Conservation (phyloP, 2,113 vertebrate species). For the Corythornis madagascariensis region DNA sequence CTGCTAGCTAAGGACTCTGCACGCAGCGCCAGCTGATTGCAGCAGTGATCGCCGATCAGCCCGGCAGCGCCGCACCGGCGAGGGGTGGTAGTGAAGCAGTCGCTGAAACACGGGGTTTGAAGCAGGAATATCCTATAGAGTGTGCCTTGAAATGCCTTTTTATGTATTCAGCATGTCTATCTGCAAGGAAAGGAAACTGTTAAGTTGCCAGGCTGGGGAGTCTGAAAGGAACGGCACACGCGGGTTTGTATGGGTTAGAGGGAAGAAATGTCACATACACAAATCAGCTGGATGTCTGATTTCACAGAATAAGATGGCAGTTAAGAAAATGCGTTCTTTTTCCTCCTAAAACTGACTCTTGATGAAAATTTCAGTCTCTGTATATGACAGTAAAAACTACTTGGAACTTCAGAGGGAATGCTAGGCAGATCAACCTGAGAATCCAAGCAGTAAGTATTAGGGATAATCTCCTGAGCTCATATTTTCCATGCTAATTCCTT, state of each 20-base stretch:
- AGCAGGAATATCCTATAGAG: background rate
- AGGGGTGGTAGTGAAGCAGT: background rate
- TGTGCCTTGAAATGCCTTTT: background rate
- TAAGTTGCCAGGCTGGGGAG: background rate
- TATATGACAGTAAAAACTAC: background rate
- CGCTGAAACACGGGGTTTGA: background rate
- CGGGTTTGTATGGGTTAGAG: background rate
- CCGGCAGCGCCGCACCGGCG: background rate
- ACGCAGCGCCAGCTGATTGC: background rate
- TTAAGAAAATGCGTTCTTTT: background rate
- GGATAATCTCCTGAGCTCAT: background rate
- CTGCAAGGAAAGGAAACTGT: background rate
- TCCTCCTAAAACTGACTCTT: background rate
- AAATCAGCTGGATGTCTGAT: background rate
- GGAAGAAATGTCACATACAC: background rate
- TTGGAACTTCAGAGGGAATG: background rate
- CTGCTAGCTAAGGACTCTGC: background rate
- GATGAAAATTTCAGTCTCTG: background rate
- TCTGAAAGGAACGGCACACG: background rate
- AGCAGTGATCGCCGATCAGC: background rate
- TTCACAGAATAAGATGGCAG: background rate
- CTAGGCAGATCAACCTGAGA: background rate
- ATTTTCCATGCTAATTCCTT: background rate
- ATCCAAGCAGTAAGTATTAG: background rate
- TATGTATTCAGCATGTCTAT: background rate